A percentile compares a stretch with the other conserved stretches of the same genome.
Evolutionary conservation across 2,113 vertebrate species (phyloP).

Genomic region (Tenrec ecaudatus): DNA sequence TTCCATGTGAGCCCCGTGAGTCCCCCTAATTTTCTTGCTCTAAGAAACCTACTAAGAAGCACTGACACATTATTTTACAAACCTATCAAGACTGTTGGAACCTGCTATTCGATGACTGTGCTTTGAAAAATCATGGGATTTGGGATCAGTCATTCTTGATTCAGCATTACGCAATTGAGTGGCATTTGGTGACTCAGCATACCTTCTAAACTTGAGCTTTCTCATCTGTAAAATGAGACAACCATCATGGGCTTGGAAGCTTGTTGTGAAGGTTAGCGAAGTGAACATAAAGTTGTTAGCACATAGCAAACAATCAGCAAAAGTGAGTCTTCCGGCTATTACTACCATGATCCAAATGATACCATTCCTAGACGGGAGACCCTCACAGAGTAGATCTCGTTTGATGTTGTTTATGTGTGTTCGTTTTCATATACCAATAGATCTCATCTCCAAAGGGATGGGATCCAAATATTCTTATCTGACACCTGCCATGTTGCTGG

Average conservation of each 20-base stretch:
- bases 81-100: not conserved
- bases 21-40: too few species aligned
- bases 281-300: not conserved
- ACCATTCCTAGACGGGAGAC: not conserved
- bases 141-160: not conserved
- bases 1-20: too few species aligned
- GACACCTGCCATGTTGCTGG: not conserved
- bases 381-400: not conserved
- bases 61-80: too few species aligned
- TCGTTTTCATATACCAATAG: not conserved
- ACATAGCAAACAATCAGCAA: not conserved
- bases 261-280: not conserved
- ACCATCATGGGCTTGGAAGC: not conserved
- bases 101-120: not conserved
- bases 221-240: not conserved
- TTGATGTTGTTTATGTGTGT: not conserved
- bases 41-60: too few species aligned
- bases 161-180: not conserved
- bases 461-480: not conserved
- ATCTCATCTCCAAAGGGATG: not conserved
- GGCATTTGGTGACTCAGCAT: not conserved
- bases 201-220: slow-evolving; percentile 2
- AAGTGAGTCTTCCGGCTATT: not conserved
- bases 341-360: not conserved
- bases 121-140: not conserved